phyloP scores from a whole-genome alignment of 2,113 vertebrate species.

The Oxygymnocypris stewartii region DNA sequence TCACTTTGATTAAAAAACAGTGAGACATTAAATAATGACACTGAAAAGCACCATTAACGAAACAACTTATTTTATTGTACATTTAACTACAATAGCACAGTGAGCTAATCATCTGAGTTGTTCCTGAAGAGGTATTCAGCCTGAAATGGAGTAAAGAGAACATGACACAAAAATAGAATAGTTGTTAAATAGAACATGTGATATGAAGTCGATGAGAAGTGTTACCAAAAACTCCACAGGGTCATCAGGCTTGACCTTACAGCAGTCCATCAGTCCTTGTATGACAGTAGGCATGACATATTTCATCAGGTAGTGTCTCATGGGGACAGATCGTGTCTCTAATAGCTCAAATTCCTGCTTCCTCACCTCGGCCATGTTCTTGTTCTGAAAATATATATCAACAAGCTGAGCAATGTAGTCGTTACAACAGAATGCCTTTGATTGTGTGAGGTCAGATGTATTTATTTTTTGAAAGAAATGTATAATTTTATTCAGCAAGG shows the following conservation, averaged over 20 bases:
- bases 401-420: conserved; percentile 8
- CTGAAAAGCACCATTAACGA: neutral
- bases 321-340: conserved; percentile 79
- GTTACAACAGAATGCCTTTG: neutral
- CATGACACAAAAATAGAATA: neutral
- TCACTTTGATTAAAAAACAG: neutral
- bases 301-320: conserved; percentile 91
- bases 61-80: neutral
- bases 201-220: neutral
- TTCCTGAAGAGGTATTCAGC: conserved; percentile 67
- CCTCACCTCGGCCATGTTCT: conserved; percentile 78
- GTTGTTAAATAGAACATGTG: neutral
- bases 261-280: conserved; percentile 83
- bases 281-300: conserved; percentile 88
- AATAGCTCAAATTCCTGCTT: conserved; percentile 83
- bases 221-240: conserved; percentile 92
- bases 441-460: neutral
- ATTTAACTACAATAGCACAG: neutral
- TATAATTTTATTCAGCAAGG: neutral
- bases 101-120: conserved; percentile 47
- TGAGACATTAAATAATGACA: neutral
- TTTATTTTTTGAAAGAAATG: neutral
- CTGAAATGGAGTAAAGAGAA: conserved; percentile 56
- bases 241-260: conserved; percentile 85
- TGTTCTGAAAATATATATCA: conserved; percentile 71